These are phyloP conservation scores for Holothuria scabra DNA, from an alignment of 53 echinoderm and acorn worm genomes.

Conservation along the genomic window DNA sequence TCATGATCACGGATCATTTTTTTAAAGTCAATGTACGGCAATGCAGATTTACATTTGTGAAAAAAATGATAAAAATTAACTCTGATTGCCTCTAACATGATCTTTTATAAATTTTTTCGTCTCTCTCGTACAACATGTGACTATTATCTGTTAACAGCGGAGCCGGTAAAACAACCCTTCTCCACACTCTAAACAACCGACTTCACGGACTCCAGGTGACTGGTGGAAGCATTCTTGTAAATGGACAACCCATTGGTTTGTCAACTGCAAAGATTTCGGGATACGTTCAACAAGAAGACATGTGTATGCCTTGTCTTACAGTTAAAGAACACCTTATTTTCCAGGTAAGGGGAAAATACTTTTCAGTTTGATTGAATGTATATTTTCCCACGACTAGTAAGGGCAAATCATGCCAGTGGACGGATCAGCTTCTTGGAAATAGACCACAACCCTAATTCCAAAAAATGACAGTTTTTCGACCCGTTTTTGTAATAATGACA, in stretches of 20 bases:
- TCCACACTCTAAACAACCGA: conserved; percentile 73
- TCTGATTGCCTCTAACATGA: no score
- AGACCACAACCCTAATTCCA: no score
- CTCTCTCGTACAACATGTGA: background rate
- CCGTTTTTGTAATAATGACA: no score
- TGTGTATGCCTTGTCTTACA: conserved; percentile 69
- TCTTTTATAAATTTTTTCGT: no score
- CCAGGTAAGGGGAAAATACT: conserved; percentile 53
- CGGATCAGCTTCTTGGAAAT: no score
- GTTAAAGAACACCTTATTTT: conserved; percentile 81
- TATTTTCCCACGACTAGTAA: no score
- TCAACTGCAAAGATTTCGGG: conserved; percentile 71
- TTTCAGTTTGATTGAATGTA: background rate
- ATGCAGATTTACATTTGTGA: no score
- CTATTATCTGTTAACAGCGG: conserved; percentile 58
- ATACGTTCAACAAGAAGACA: conserved; percentile 83
- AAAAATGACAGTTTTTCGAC: no score
- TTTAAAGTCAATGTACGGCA: no score
- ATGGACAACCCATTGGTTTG: conserved; percentile 62
- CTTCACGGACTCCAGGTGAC: conserved; percentile 60
- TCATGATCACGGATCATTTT: no score
- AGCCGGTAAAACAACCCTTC: conserved; percentile 76
- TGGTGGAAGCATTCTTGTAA: conserved; percentile 65
- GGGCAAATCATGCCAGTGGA: no score
- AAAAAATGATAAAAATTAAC: no score